Percentiles rank a stretch among this genome's conserved stretches.
These are phyloP conservation scores for Amyelois transitella DNA, from an alignment of 1,140 invertebrate species.

Conservation along the genomic window DNA sequence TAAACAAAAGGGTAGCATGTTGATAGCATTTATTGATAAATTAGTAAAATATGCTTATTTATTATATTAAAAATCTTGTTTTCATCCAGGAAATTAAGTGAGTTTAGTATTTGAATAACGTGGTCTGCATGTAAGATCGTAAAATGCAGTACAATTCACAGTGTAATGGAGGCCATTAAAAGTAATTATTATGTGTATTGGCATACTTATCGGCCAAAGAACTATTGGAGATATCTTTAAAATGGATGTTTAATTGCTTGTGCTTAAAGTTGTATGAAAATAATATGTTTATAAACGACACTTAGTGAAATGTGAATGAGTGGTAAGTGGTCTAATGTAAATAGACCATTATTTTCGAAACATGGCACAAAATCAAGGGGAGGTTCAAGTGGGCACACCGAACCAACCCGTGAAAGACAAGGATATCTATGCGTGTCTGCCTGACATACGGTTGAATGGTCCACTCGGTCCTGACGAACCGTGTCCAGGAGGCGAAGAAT, in stretches of 20 bases:
- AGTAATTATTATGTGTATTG: conserved; percentile 73
- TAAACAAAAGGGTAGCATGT: conserved; percentile 73
- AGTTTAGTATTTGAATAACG: conserved; percentile 26
- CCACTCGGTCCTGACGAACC: conserved; percentile 83
- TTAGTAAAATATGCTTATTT: conserved; percentile 48
- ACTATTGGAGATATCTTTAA: conserved; percentile 49
- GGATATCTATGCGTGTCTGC: conserved; percentile 81
- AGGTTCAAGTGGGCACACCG: conserved; percentile 67
- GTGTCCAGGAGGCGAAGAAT: conserved; percentile 87
- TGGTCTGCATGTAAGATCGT: conserved; percentile 38
- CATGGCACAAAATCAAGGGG: conserved; percentile 72
- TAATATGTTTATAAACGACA: conserved; percentile 50
- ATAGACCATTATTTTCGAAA: conserved; percentile 41
- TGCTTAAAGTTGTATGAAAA: conserved; percentile 27
- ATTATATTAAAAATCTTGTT: conserved; percentile 34
- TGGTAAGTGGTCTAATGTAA: conserved; percentile 44
- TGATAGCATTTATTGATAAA: conserved; percentile 65
- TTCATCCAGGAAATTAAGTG: conserved; percentile 36
- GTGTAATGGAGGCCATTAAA: conserved; percentile 74
- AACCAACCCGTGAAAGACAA: conserved; percentile 70
- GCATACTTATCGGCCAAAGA: conserved; percentile 65
- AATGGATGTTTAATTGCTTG: conserved; percentile 32
- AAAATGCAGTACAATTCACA: conserved; percentile 67
- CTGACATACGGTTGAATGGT: conserved; percentile 79
- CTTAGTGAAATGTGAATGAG: conserved; percentile 49